These are phyloP conservation scores for Syrista parreyssii DNA, from an alignment of 2,888 invertebrate species.

Conservation along the genomic window DNA sequence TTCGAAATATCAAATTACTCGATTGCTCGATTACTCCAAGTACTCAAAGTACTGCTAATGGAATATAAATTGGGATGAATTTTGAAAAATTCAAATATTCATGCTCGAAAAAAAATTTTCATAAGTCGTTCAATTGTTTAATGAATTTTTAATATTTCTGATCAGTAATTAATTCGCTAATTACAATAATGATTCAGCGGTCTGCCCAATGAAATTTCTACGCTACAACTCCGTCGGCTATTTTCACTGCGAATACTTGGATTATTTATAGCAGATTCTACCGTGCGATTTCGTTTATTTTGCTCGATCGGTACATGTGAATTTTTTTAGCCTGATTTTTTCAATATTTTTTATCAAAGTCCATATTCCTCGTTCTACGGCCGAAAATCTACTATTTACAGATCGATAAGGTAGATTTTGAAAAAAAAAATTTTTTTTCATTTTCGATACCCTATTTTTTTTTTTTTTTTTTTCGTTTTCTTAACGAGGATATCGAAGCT, in stretches of 20 bases:
- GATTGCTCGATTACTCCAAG: background rate
- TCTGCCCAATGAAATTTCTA: background rate
- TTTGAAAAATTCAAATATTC: background rate
- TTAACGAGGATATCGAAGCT: background rate
- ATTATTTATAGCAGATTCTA: conserved; percentile 53
- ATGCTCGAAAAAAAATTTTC: too few relatives aligned
- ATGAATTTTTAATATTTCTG: conserved; percentile 14
- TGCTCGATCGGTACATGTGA: conserved; percentile 24
- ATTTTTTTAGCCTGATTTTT: background rate
- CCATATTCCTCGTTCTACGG: too few relatives aligned
- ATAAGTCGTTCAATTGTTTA: background rate
- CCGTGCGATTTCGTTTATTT: conserved; percentile 47
- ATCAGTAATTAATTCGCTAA: background rate
- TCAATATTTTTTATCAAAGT: background rate
- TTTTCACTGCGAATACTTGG: conserved; percentile 53
- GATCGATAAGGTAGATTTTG: background rate
- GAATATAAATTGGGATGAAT: too few relatives aligned
- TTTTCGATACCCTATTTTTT: background rate
- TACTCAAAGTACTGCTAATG: background rate
- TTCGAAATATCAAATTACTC: background rate
- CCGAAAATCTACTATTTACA: background rate
- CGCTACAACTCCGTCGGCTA: conserved; percentile 58
- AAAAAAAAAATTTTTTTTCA: background rate
- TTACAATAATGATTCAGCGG: background rate
- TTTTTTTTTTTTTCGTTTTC: too few relatives aligned